Conservation (phyloP, 2,797 vertebrate genomes). For the Tragopan temminckii region DNA sequence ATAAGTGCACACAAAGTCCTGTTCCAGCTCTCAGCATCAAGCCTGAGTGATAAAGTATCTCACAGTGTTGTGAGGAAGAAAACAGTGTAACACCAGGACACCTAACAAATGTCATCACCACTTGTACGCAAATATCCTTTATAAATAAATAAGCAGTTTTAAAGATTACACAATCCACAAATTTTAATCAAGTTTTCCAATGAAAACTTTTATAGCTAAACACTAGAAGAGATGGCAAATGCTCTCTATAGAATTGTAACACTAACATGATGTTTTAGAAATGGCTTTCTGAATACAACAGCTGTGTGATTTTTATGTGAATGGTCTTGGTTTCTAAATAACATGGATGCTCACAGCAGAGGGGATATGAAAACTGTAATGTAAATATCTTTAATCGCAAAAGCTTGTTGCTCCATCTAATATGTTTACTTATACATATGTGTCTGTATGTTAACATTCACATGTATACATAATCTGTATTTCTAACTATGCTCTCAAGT, state of each 20-base stretch:
- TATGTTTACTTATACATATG: too few relatives aligned
- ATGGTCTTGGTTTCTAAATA: background rate
- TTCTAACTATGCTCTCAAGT: background rate
- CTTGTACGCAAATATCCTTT: background rate
- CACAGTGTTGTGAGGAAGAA: background rate
- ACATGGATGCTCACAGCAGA: background rate
- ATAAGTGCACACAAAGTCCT: background rate
- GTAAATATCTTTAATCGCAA: constrained; percentile 5
- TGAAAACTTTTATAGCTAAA: background rate
- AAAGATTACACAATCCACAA: background rate
- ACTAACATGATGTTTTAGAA: background rate
- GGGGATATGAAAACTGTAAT: background rate
- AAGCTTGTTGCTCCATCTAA: background rate
- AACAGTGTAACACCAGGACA: background rate
- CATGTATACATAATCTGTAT: background rate
- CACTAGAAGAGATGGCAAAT: background rate
- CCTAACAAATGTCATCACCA: background rate
- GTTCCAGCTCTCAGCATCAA: background rate
- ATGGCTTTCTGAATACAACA: background rate
- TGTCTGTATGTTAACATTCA: background rate
- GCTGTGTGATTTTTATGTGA: background rate
- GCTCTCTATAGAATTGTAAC: background rate
- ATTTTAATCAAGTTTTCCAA: background rate
- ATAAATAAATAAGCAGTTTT: background rate
- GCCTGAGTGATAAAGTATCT: background rate